Evolutionary conservation across 1,140 invertebrate species (phyloP).

Genomic region (Hypothenemus hampei): DNA sequence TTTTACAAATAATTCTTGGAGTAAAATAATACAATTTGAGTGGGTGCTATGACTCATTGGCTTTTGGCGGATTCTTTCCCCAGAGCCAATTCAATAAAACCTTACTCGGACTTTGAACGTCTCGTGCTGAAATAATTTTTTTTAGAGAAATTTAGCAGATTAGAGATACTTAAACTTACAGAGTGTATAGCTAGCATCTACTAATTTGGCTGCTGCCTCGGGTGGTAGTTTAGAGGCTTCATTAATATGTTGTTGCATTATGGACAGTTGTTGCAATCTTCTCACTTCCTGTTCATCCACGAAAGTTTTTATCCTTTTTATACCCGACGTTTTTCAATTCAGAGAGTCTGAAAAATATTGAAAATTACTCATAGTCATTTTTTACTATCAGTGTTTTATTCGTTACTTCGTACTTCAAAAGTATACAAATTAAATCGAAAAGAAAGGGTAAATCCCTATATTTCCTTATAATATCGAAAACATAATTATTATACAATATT

Average conservation of each 20-base stretch:
- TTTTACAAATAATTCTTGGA: slow-evolving; percentile 7
- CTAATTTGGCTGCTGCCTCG: slow-evolving; percentile 60
- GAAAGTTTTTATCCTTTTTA: slow-evolving; percentile 65
- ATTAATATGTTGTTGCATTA: slow-evolving; percentile 60
- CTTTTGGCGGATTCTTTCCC: slow-evolving; percentile 51
- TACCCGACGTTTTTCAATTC: slow-evolving; percentile 69
- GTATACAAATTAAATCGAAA: no score
- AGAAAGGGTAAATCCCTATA: no score
- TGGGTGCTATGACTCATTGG: slow-evolving; percentile 40
- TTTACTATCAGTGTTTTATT: no score
- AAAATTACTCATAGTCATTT: not conserved
- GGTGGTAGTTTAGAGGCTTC: slow-evolving; percentile 59
- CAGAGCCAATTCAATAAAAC: slow-evolving; percentile 73
- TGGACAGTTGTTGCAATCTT: slow-evolving; percentile 64
- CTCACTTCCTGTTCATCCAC: slow-evolving; percentile 68
- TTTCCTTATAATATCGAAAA: no score
- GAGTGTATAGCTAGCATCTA: slow-evolving; percentile 65
- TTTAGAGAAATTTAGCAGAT: not conserved
- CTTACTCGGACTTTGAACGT: slow-evolving; percentile 69
- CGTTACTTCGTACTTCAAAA: no score
- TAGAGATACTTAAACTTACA: slow-evolving; percentile 51
- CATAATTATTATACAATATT: no score
- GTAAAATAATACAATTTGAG: not conserved
- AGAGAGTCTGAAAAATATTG: slow-evolving; percentile 53
- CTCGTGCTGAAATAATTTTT: slow-evolving; percentile 56